These are phyloP conservation scores for Anguilla obscura DNA, from an alignment of 2,797 vertebrate species.

Conservation along the genomic window DNA sequence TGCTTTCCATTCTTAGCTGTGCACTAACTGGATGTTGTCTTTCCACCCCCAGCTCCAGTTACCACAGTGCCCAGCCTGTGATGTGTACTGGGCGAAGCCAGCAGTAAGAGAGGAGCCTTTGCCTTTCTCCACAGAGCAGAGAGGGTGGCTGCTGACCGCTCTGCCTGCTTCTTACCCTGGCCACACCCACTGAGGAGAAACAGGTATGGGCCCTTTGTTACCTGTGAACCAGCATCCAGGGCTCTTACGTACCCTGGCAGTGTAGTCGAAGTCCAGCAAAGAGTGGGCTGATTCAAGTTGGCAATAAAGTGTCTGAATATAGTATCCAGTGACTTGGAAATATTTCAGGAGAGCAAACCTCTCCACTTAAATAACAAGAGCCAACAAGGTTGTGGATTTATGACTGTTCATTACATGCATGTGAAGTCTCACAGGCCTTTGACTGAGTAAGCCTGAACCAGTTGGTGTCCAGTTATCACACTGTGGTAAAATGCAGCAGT, in stretches of 20 bases:
- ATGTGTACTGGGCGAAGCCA: slow-evolving; percentile 37
- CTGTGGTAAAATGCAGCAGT: background rate
- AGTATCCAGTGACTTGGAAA: background rate
- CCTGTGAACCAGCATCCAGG: background rate
- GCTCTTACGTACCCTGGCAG: background rate
- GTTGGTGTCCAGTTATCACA: background rate
- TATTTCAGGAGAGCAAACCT: background rate
- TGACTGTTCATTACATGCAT: background rate
- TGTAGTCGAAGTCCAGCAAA: background rate
- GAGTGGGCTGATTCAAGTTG: background rate
- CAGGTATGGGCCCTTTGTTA: background rate
- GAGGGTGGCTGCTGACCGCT: background rate
- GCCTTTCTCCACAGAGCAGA: slow-evolving; percentile 36
- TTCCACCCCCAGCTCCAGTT: slow-evolving; percentile 25
- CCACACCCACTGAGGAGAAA: background rate
- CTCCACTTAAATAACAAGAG: background rate
- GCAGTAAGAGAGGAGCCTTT: slow-evolving; percentile 34
- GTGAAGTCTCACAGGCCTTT: background rate
- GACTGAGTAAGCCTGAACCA: background rate
- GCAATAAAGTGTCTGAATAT: background rate
- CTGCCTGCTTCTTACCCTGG: background rate
- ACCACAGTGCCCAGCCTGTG: slow-evolving; percentile 21
- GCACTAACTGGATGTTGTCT: slow-evolving; percentile 23
- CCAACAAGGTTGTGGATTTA: background rate
- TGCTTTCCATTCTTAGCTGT: background rate